These are phyloP conservation scores for Xestia xanthographa DNA, from an alignment of 2,888 invertebrate species.

Conservation along the genomic window DNA sequence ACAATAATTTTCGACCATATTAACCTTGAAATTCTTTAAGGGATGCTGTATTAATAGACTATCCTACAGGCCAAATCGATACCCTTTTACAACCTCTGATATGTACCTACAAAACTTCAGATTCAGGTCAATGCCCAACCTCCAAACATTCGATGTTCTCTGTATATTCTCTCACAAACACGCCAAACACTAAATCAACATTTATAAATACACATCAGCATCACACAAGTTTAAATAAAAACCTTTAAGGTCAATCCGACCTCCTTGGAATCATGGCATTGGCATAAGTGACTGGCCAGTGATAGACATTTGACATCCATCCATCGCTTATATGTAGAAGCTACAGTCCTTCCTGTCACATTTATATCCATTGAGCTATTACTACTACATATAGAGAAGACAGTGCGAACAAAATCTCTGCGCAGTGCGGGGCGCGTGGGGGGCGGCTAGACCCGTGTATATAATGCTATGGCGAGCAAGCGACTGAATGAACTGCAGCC, in stretches of 20 bases:
- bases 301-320: constrained; percentile 1
- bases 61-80: background rate
- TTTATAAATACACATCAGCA: constrained; percentile 47
- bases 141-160: constrained; percentile 7
- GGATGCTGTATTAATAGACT: constrained; percentile 7
- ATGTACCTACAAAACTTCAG: constrained; percentile 4
- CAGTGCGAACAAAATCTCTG: too few relatives aligned
- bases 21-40: background rate
- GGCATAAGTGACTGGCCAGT: constrained; percentile 6
- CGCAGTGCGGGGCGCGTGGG: too few relatives aligned
- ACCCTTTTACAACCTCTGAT: constrained; percentile 15
- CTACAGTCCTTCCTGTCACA: background rate
- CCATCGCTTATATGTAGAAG: constrained; percentile 7
- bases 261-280: constrained; percentile 34
- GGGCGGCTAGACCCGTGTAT: too few relatives aligned
- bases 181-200: constrained; percentile 48
- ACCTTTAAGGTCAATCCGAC: constrained; percentile 27
- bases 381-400: too few relatives aligned
- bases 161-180: constrained; percentile 36
- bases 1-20: background rate
- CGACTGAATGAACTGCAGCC: too few relatives aligned
- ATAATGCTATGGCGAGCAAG: too few relatives aligned
- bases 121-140: constrained; percentile 50
- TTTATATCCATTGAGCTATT: too few relatives aligned
- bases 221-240: constrained; percentile 38